Conservation (phyloP, 2,888 invertebrate genomes). For the Nematopogon swammerdamellus region DNA sequence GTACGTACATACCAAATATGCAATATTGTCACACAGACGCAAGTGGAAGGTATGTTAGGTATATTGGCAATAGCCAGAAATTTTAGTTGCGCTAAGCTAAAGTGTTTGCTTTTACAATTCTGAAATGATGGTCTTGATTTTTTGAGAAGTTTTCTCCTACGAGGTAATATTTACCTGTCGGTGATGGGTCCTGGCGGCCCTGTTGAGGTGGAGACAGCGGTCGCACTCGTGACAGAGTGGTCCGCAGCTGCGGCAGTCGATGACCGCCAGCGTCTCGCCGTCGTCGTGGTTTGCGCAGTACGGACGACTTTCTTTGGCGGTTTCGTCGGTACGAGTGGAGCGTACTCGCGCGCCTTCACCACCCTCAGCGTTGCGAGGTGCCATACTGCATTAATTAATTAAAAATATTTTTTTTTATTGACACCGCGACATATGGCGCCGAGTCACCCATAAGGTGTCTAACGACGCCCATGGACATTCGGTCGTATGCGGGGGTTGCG, state of each 20-base stretch:
- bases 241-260: constrained; percentile 89
- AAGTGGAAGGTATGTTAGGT: too few relatives aligned
- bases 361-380: neutral
- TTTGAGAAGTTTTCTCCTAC: neutral
- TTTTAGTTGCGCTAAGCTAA: too few relatives aligned
- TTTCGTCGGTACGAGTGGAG: constrained; percentile 11
- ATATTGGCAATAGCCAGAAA: too few relatives aligned
- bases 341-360: constrained; percentile 13
- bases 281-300: constrained; percentile 97
- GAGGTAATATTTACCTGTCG: constrained; percentile 61
- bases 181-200: constrained; percentile 80
- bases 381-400: too few relatives aligned
- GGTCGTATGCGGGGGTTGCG: too few relatives aligned
- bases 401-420: neutral
- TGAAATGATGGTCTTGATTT: too few relatives aligned
- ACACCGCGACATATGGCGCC: too few relatives aligned
- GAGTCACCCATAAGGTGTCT: too few relatives aligned
- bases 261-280: constrained; percentile 85
- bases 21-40: too few relatives aligned
- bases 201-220: constrained; percentile 88
- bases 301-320: constrained; percentile 59
- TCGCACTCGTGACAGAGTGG: constrained; percentile 96
- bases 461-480: too few relatives aligned
- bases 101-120: too few relatives aligned
- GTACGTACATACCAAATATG: too few relatives aligned